phyloP scores from a whole-genome alignment of 2,888 invertebrate species.

The Spilosoma lubricipeda region DNA sequence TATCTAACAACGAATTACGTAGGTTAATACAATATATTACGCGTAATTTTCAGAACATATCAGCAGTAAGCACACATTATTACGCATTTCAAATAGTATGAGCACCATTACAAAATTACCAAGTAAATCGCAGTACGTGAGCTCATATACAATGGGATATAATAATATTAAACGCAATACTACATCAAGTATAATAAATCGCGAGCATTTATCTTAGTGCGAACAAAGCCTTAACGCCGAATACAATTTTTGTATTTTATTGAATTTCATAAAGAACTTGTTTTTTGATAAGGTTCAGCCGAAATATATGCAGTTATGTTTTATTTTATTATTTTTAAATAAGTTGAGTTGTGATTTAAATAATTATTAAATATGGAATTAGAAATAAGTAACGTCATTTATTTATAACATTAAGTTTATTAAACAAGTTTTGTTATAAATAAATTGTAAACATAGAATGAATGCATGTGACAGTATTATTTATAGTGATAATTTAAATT shows the following conservation, averaged over 20 bases:
- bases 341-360: slow-evolving; percentile 24
- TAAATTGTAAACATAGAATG: slow-evolving; percentile 22
- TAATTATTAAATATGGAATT: slow-evolving; percentile 26
- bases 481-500: slow-evolving; percentile 45
- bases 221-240: slow-evolving; percentile 36
- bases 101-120: slow-evolving; percentile 24
- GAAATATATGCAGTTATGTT: slow-evolving; percentile 22
- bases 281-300: slow-evolving; percentile 21
- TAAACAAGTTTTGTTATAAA: slow-evolving; percentile 19
- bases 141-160: slow-evolving; percentile 33
- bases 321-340: slow-evolving; percentile 25
- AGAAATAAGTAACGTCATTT: background rate
- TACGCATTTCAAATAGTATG: slow-evolving; percentile 27
- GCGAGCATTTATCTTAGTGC: slow-evolving; percentile 39
- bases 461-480: slow-evolving; percentile 67
- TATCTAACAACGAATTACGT: slow-evolving; percentile 1
- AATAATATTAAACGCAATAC: slow-evolving; percentile 32
- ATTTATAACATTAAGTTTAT: slow-evolving; percentile 21
- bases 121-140: slow-evolving; percentile 46
- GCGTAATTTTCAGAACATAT: slow-evolving; percentile 11
- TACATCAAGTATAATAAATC: slow-evolving; percentile 41
- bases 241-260: slow-evolving; percentile 42
- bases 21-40: slow-evolving; percentile 11
- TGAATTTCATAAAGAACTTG: slow-evolving; percentile 38
- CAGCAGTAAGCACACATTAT: slow-evolving; percentile 18